A percentile compares a stretch with the other conserved stretches of the same genome.
These are phyloP conservation scores for Cephus nigrinus DNA, from an alignment of 2,888 invertebrate species.

Conservation along the genomic window DNA sequence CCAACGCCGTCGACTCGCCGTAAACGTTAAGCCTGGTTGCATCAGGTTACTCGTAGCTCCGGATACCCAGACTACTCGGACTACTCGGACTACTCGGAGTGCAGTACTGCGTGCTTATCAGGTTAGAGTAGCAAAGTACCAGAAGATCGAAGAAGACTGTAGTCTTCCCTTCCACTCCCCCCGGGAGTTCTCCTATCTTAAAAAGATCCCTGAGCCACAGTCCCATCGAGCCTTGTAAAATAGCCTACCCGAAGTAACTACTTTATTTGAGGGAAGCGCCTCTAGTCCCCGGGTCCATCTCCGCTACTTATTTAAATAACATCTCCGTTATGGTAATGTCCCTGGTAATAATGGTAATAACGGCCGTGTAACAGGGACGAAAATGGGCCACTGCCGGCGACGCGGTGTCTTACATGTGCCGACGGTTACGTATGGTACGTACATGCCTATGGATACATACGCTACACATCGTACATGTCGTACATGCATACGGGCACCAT, in stretches of 20 bases:
- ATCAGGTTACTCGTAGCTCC: too few species aligned
- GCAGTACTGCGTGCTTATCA: too few species aligned
- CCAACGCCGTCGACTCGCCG: too few species aligned
- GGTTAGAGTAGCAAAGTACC: too few species aligned
- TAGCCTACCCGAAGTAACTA: not conserved
- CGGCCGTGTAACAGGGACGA: conserved; percentile 45
- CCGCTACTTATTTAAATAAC: conserved; percentile 46
- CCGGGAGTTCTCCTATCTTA: too few species aligned
- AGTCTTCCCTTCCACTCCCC: too few species aligned
- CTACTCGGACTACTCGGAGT: too few species aligned
- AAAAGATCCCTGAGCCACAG: too few species aligned
- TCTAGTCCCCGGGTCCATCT: conserved; percentile 5
- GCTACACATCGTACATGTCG: conserved; percentile 30
- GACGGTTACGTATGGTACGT: conserved; percentile 21
- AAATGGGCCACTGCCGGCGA: conserved; percentile 49
- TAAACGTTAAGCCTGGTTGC: too few species aligned
- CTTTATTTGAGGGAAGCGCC: not conserved
- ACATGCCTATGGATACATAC: conserved; percentile 24
- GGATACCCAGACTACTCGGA: too few species aligned
- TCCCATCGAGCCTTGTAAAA: not conserved
- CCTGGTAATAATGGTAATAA: conserved; percentile 51
- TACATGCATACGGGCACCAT: conserved; percentile 29
- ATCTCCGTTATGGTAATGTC: conserved; percentile 48
- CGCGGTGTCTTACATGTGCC: conserved; percentile 17
- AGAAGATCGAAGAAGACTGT: too few species aligned